Evolutionary conservation across 2,113 vertebrate species (phyloP).

Genomic region (Entosphenus tridentatus): DNA sequence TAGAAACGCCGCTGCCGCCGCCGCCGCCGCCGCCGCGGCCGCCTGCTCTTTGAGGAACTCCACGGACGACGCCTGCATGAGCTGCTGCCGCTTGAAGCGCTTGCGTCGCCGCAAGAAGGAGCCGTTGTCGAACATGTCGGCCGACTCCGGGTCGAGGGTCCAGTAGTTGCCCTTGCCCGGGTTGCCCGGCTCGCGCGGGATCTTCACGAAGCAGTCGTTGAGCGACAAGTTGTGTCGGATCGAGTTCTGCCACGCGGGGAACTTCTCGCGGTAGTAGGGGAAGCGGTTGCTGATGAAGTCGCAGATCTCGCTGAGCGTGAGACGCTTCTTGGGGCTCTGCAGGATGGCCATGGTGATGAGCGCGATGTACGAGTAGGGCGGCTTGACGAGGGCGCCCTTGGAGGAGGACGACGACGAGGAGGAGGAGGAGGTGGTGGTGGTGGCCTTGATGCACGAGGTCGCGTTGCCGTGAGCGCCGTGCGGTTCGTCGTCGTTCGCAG

Average conservation of each 20-base stretch:
- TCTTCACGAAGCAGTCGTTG: constrained; percentile 81
- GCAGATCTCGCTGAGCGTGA: constrained; percentile 85
- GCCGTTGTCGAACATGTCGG: constrained; percentile 84
- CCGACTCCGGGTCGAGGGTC: constrained; percentile 77
- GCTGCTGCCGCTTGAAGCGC: constrained; percentile 70
- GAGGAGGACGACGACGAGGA: neutral
- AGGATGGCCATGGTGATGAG: constrained; percentile 90
- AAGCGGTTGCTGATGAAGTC: constrained; percentile 87
- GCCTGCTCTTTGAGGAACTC: constrained; percentile 56
- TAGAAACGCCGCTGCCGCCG: constrained; percentile 34
- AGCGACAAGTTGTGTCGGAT: constrained; percentile 73
- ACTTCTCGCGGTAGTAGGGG: constrained; percentile 80
- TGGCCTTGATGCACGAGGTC: too few species aligned
- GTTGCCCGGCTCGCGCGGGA: constrained; percentile 60
- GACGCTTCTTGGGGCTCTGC: constrained; percentile 75
- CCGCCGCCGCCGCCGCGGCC: too few species aligned
- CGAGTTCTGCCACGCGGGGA: constrained; percentile 78
- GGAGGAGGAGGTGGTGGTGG: too few species aligned
- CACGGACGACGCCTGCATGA: constrained; percentile 16
- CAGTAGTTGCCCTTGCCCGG: constrained; percentile 80
- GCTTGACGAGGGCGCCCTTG: constrained; percentile 49
- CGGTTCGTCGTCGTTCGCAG: too few species aligned
- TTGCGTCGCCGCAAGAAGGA: constrained; percentile 66
- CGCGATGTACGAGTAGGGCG: constrained; percentile 78
- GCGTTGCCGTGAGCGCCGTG: too few species aligned